phyloP scores from a whole-genome alignment of 2,113 vertebrate genomes.

The Plecotus auritus region DNA sequence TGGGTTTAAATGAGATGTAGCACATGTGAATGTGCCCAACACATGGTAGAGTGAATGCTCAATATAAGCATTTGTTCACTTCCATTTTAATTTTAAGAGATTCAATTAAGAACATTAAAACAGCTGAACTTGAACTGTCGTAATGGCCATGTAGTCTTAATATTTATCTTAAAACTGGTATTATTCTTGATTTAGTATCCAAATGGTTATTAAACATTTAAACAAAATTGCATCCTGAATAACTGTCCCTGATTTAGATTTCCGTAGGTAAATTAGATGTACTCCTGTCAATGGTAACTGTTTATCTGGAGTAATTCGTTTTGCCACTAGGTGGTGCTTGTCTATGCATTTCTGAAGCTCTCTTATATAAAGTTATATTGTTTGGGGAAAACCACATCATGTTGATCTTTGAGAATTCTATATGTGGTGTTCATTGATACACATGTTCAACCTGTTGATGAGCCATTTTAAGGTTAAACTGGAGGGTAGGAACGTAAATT shows the following conservation, averaged over 20 bases:
- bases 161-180: not conserved
- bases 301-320: slow-evolving; percentile 9
- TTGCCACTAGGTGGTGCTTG: slow-evolving; percentile 62
- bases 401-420: not conserved
- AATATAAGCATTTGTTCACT: not conserved
- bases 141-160: not conserved
- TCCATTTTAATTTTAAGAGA: not conserved
- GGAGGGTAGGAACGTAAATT: not conserved
- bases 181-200: not conserved
- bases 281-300: not conserved
- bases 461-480: slow-evolving; percentile 5
- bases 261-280: not conserved
- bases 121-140: not conserved
- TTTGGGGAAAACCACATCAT: not conserved
- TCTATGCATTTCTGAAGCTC: not conserved
- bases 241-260: not conserved
- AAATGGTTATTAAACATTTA: not conserved
- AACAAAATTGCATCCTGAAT: not conserved
- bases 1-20: not conserved
- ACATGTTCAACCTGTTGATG: not conserved
- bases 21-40: not conserved
- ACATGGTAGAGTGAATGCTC: not conserved
- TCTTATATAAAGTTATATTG: not conserved
- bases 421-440: slow-evolving; percentile 21
- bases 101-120: not conserved